Conservation (phyloP, 2,113 vertebrate genomes). For the Hippocampus barbouri region DNA sequence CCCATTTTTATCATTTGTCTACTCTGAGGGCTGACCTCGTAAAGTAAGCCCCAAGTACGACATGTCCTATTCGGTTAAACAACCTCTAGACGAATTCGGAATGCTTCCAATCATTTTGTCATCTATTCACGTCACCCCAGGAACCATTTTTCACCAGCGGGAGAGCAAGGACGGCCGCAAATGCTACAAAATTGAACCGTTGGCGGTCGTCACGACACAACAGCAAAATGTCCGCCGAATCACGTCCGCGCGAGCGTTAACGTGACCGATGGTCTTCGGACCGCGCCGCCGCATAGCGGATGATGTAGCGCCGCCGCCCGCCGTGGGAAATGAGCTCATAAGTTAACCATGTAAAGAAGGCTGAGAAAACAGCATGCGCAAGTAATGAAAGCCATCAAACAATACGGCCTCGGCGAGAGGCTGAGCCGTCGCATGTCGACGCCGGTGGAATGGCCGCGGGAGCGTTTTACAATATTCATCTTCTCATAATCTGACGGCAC, state of each 20-base stretch:
- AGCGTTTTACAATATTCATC: slow-evolving; percentile 54
- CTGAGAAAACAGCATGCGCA: slow-evolving; percentile 32
- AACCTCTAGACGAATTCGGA: neutral
- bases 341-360: slow-evolving; percentile 28
- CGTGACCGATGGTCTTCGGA: neutral
- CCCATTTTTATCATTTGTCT: neutral
- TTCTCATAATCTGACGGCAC: slow-evolving; percentile 47
- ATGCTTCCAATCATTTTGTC: neutral
- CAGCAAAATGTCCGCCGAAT: neutral
- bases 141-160: neutral
- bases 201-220: slow-evolving; percentile 5
- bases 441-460: slow-evolving; percentile 39
- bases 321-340: slow-evolving; percentile 20
- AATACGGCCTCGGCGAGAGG: slow-evolving; percentile 15
- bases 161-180: slow-evolving; percentile 3
- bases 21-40: neutral
- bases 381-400: slow-evolving; percentile 48
- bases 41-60: neutral
- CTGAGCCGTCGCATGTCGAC: slow-evolving; percentile 17
- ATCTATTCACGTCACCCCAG: neutral
- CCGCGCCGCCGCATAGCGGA: neutral
- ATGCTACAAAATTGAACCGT: slow-evolving; percentile 6
- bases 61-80: neutral
- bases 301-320: slow-evolving; percentile 12
- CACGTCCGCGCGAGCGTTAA: neutral